Base-by-base conservation (phyloP, 2,888 invertebrate genomes). In the Drosophila aldrichi region DNA sequence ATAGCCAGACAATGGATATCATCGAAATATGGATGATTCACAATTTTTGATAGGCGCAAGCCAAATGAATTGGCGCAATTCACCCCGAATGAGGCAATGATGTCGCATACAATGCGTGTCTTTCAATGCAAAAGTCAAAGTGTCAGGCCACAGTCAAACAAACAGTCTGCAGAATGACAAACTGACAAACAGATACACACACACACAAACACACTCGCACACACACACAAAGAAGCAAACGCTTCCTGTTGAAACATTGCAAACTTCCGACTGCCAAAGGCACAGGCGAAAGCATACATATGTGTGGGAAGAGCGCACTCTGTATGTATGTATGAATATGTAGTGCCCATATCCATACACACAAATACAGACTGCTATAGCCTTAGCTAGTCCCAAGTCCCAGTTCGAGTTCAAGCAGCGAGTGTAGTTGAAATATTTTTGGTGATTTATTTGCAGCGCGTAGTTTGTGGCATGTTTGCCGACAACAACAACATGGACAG, bases 361-460 rank as follows among this genome's bases (percentile, higher is more conserved):
- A n/a, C 52, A 52, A 5, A 52, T 16, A 52, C 6, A 38, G 46
- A 68, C 20, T 61, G 62, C 64, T 58, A 58, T 61, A 44, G 62
- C 69, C 34, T 32, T 16, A 20, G 43, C 44, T 61, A 60, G 32
- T 34, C 71, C 49, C 22, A 22, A 25, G 22, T 8, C 41, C 32
- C 25, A 44, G 32, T 46, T 4, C 32, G 41, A 22, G 51, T 71
- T 61, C 69, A 59, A 66, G 67, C 64, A 70, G 69, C 70, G 70
- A 87, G 75, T 84, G 90, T 89, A 85, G 90, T 82, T 89, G 86
- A 88, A 86, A 86, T 83, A 89, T 84, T 80, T 86, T 87, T 79
- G 89, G 88, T 89, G 89, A 89, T 89, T 89, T 89, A 89, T 89
- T 88, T 88, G 88, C 82, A 79, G 69, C 85, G 82, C 87, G 81